Evolutionary conservation across 2,888 invertebrate genomes (phyloP).

Genomic region (Drymonia ruficornis): DNA sequence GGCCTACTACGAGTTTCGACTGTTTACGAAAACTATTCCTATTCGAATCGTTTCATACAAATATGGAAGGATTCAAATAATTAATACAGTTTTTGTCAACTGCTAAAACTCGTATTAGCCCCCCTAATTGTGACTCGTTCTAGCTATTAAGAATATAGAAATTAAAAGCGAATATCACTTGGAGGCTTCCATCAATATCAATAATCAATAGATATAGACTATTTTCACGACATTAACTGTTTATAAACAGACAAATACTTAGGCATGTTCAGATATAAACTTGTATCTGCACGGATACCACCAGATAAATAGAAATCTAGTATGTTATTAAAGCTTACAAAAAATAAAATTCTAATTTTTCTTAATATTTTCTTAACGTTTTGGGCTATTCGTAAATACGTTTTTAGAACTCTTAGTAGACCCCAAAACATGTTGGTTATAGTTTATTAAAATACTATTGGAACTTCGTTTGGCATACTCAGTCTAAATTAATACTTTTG

Average conservation of each 20-base stretch:
- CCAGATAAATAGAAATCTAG: no score
- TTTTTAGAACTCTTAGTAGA: background rate
- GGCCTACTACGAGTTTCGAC: conserved; percentile 3
- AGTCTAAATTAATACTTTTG: background rate
- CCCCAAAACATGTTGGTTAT: background rate
- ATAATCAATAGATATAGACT: conserved; percentile 22
- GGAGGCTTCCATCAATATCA: conserved; percentile 35
- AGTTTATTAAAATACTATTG: background rate
- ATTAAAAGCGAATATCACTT: conserved; percentile 65
- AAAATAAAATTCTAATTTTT: no score
- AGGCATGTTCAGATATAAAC: background rate
- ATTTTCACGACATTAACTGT: background rate
- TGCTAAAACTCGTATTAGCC: conserved; percentile 26
- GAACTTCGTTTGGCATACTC: background rate
- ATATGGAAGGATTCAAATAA: conserved; percentile 7
- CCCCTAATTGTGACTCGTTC: background rate
- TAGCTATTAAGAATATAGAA: conserved; percentile 29
- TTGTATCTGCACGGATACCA: background rate
- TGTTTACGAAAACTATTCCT: conserved; percentile 1
- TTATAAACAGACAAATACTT: conserved; percentile 1
- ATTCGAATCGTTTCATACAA: background rate
- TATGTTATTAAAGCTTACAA: no score
- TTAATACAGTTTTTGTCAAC: conserved; percentile 1
- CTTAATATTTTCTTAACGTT: no score
- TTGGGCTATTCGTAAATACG: no score